phyloP scores from a whole-genome alignment of 2,113 vertebrate genomes.

The Nannobrachium achirus region DNA sequence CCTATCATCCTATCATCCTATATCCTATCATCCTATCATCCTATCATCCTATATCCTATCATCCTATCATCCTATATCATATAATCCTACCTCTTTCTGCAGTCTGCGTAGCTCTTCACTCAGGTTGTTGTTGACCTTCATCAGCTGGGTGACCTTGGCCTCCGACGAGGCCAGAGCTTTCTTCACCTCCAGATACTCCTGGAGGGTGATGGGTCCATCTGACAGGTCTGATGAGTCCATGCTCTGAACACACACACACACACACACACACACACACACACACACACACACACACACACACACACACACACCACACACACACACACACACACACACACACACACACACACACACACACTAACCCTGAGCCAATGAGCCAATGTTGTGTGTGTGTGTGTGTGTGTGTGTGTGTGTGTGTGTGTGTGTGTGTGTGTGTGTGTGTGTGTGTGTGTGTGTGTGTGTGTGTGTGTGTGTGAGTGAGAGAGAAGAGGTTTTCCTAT shows the following conservation, averaged over 20 bases:
- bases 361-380: too few species aligned
- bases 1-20: not conserved
- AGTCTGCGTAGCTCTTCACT: constrained; percentile 94
- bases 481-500: not conserved
- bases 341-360: not conserved
- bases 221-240: constrained; percentile 98
- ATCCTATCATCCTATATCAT: too few species aligned
- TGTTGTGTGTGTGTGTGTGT: too few species aligned
- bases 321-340: constrained; percentile 8
- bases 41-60: too few species aligned
- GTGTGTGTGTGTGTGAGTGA: not conserved
- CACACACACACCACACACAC: too few species aligned
- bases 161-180: constrained; percentile 95
- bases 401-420: too few species aligned
- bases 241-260: constrained; percentile 89
- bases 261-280: too few species aligned
- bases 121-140: constrained; percentile 98
- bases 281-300: too few species aligned
- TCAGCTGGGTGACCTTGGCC: constrained; percentile 96
- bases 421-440: too few species aligned
- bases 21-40: too few species aligned
- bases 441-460: not conserved
- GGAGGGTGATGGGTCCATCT: constrained; percentile 94
- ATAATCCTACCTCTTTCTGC: constrained; percentile 88
- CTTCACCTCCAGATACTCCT: constrained; percentile 98